Base-by-base conservation (phyloP, 2,888 invertebrate genomes). In the Temnothorax rugatulus region DNA sequence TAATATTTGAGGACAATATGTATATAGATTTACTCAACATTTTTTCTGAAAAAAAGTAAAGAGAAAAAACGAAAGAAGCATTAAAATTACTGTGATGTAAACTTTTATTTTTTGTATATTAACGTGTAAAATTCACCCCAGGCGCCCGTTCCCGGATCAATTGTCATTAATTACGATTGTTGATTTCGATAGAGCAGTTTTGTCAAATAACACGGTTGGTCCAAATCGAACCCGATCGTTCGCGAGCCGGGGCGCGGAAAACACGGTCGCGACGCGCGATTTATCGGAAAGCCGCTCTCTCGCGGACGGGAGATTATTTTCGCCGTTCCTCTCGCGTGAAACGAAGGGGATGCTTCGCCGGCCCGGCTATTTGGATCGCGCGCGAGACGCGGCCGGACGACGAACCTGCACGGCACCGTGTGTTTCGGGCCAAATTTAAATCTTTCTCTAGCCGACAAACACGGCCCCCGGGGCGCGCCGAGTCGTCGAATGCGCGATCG, bases 371-470 rank as follows among this genome's bases (percentile, higher is more conserved):
- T 89, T 76, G 68, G 84, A 84, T 79, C 86, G 71, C 79, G 59
- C 79, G 57, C 59, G 73, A 63, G 73, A 83, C 64, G 77, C 66
- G 38, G 63, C 69, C 83, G 87, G 86, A 81, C 86, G 83, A 89
- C 82, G 84, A 89, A 87, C 86, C 82, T 83, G 81, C 84, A 54
- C 61, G 63, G 63, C 47, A 47, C 68, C 54, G 34, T 50, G 82
- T 73, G 66, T 82, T 83, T 84, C 74, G 75, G 74, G 88, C 86
- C 90, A 89, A 89, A 89, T 89, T 88, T 89, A 86, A 90, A 86
- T 88, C 74, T 73, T 73, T 73, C 79, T 59, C 79, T 59, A 71
- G 59, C 69, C 54, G 54, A 68, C 86, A 68, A 83, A 68, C 63
- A 77, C 50, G 76, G 63, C 74, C 57, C 64, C 44, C 59, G 44